Conservation (phyloP, 2,797 vertebrate genomes). For the Sebastolobus altivelis region DNA sequence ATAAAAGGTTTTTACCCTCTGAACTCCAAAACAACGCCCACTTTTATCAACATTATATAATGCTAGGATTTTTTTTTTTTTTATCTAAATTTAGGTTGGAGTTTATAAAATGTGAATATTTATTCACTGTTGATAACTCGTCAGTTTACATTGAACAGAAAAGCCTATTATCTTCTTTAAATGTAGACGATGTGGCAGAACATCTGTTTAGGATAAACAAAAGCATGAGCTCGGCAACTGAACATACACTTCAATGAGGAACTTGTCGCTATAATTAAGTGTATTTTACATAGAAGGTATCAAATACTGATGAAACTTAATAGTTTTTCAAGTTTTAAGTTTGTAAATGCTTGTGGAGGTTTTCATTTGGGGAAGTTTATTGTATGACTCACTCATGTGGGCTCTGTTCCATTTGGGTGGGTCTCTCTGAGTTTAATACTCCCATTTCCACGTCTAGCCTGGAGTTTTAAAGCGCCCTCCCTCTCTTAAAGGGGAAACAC, state of each 20-base stretch:
- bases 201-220: not conserved
- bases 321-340: not conserved
- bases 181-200: not conserved
- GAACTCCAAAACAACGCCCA: conserved; percentile 64
- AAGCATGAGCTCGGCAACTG: not conserved
- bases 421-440: conserved; percentile 49
- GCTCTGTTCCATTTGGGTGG: conserved; percentile 68
- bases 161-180: not conserved
- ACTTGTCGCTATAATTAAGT: not conserved
- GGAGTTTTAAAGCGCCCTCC: conserved; percentile 37
- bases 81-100: not conserved
- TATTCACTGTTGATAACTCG: not conserved
- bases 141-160: not conserved
- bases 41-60: conserved; percentile 50
- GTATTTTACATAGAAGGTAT: not conserved
- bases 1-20: conserved; percentile 18
- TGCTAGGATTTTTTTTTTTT: not conserved
- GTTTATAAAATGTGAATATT: not conserved
- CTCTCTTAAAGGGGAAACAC: conserved; percentile 72
- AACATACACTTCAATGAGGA: not conserved
- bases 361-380: conserved; percentile 70
- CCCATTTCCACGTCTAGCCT: conserved; percentile 52
- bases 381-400: conserved; percentile 80
- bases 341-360: not conserved
- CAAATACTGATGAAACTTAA: not conserved